Conservation (phyloP, 2,797 vertebrate genomes). For the Hipposideros larvatus region DNA sequence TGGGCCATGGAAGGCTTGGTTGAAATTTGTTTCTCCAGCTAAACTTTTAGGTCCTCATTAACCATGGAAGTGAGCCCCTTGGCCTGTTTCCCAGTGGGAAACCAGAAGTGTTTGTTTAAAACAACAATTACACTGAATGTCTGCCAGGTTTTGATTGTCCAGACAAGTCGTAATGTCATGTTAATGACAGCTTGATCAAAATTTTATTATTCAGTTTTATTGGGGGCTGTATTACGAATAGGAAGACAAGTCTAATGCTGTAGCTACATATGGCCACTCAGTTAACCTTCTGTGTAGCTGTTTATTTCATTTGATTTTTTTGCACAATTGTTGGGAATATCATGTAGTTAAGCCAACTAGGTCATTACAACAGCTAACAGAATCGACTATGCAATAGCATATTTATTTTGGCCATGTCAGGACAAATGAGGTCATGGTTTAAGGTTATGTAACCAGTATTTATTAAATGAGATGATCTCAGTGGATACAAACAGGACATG, state of each 20-base stretch:
- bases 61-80: slow-evolving; percentile 49
- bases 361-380: neutral
- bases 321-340: neutral
- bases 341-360: slow-evolving; percentile 8
- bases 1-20: neutral
- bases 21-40: slow-evolving; percentile 60
- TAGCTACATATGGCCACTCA: neutral
- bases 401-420: slow-evolving; percentile 37
- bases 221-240: neutral
- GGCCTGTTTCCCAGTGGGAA: slow-evolving; percentile 32
- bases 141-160: slow-evolving; percentile 63
- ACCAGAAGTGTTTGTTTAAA: slow-evolving; percentile 61
- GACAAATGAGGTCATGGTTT: slow-evolving; percentile 22
- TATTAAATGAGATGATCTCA: neutral
- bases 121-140: neutral
- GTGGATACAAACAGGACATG: neutral
- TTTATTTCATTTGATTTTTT: slow-evolving; percentile 51
- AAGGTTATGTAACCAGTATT: neutral
- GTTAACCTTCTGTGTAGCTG: neutral
- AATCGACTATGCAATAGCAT: neutral
- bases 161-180: slow-evolving; percentile 52
- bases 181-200: slow-evolving; percentile 28
- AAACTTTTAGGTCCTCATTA: slow-evolving; percentile 50
- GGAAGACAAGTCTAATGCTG: neutral
- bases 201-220: slow-evolving; percentile 58